Evolutionary conservation across 1,140 invertebrate genomes (phyloP), one percentile per base, ranked within the genome.

Genomic region (Scaptodrosophila lebanonensis): DNA sequence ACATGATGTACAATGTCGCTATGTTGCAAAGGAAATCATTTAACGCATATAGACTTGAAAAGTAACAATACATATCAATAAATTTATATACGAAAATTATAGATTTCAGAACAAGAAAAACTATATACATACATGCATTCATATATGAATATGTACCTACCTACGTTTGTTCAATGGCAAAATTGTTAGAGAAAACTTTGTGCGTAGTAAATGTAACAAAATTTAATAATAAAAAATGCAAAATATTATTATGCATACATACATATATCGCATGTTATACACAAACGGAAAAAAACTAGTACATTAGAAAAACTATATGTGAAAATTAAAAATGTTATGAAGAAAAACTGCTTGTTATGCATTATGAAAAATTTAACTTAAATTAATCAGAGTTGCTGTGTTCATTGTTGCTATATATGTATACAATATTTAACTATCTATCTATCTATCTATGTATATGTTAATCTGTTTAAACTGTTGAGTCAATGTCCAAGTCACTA

Each of bases 61-160:
- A 38, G 75, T 84, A 71, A 71, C 67, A 76, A 84, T 83, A 79
- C 76, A 84, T 85, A 85, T 85, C 83, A 84, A 70, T 82, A 82
- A 72, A 63, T 68, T 77, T 82, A 82, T 64, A 75, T 29, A 58
- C 42, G 47, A 17, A 48, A 43, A 20, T 47, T 45, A 47, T 40
- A 56, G 20, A 16, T 53, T 12, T 7, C 13, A 29, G 20, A 44
- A 22, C 20, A 32, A 17, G 13, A 36, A 11, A 50, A 45, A 27
- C n/a, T n/a, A n/a, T n/a, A n/a, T n/a, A n/a, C n/a, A 33, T 33
- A 33, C 12, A 8, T 33, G 9, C 8, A 33, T 8, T 4, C 12
- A 11, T 5, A 22, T 43, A 11, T 43, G 12, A 16, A 43, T 33
- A n/a, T n/a, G n/a, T n/a, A n/a, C n/a, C 5, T 33, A 33, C 12